phyloP scores from a whole-genome alignment of 2,888 invertebrate genomes.

The Xylota segnis region DNA sequence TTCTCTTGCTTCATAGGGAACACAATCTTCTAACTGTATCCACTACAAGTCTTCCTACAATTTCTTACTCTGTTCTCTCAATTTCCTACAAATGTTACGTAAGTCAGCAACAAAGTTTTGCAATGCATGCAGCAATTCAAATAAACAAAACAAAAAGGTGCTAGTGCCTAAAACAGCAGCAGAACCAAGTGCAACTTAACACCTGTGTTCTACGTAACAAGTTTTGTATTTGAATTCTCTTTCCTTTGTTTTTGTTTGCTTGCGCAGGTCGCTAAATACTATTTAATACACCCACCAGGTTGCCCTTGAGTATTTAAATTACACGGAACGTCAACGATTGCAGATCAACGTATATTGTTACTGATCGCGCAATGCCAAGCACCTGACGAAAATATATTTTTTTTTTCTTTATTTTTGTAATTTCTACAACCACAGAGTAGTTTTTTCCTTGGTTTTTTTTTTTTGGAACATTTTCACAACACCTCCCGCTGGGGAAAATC shows the following conservation, averaged over 20 bases:
- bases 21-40: neutral
- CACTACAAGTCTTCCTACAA: neutral
- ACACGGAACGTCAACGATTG: constrained; percentile 57
- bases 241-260: constrained; percentile 32
- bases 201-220: constrained; percentile 49
- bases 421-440: constrained; percentile 11
- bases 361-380: constrained; percentile 67
- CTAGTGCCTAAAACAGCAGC: constrained; percentile 46
- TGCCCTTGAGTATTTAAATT: constrained; percentile 62
- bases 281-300: constrained; percentile 52
- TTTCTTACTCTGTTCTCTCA: neutral
- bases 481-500: constrained; percentile 41
- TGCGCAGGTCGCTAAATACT: constrained; percentile 35
- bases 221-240: constrained; percentile 7
- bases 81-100: constrained; percentile 4
- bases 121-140: constrained; percentile 46
- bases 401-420: constrained; percentile 47
- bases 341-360: constrained; percentile 62
- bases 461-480: constrained; percentile 35
- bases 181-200: constrained; percentile 62
- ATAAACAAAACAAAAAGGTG: constrained; percentile 19
- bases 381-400: constrained; percentile 56
- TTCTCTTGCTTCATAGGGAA: constrained; percentile 5
- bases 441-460: neutral
- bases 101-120: constrained; percentile 43